Conservation (phyloP, 2,113 vertebrate species). For the Callospermophilus lateralis region DNA sequence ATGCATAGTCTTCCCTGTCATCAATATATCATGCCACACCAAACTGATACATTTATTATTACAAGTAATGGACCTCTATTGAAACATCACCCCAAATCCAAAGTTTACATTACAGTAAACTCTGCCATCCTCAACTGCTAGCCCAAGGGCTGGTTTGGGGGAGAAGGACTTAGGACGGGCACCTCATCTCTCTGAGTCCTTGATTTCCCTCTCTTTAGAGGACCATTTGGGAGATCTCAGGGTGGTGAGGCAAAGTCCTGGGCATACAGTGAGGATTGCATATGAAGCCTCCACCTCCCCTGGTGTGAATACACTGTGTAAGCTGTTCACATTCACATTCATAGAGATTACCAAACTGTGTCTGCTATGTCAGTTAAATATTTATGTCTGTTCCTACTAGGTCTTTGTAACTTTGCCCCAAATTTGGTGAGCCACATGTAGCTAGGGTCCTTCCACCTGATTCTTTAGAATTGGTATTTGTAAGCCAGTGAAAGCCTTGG, state of each 20-base stretch:
- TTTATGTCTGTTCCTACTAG: background rate
- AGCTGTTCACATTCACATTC: too few relatives aligned
- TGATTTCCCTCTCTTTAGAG: too few relatives aligned
- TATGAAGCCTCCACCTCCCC: too few relatives aligned
- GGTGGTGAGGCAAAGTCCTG: too few relatives aligned
- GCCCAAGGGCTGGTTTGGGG: too few relatives aligned
- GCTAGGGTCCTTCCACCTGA: background rate
- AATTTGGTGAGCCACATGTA: background rate
- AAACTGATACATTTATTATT: background rate
- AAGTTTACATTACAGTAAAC: background rate
- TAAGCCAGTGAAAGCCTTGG: background rate
- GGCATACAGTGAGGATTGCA: too few relatives aligned
- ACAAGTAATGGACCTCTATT: too few relatives aligned
- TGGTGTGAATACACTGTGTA: too few relatives aligned
- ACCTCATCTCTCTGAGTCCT: too few relatives aligned
- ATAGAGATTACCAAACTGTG: background rate
- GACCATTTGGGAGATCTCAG: too few relatives aligned
- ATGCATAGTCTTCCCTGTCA: background rate
- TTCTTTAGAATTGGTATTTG: background rate
- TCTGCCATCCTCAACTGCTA: too few relatives aligned
- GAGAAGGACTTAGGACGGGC: too few relatives aligned
- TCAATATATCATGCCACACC: background rate
- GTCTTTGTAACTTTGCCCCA: background rate
- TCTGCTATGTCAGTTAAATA: background rate
- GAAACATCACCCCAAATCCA: background rate